A percentile compares a stretch with the other conserved stretches of the same genome.
These are phyloP conservation scores for Sinella curviseta DNA, from an alignment of 1,140 invertebrate genomes.

Conservation along the genomic window DNA sequence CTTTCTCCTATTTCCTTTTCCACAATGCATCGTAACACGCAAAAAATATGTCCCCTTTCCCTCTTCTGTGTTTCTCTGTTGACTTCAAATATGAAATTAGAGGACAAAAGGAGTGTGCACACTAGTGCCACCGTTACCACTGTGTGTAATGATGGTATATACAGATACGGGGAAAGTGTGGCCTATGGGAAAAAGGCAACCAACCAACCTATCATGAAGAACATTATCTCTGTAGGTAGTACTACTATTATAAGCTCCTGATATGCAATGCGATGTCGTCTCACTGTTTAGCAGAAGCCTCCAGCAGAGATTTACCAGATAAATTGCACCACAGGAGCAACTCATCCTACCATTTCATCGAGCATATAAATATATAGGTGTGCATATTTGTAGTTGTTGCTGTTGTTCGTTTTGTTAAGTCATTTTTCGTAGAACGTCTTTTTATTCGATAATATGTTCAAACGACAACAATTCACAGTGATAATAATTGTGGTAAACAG, in stretches of 20 bases:
- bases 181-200: background rate
- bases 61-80: background rate
- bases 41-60: background rate
- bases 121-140: background rate
- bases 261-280: background rate
- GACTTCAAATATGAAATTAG: background rate
- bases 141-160: too few species aligned
- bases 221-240: background rate
- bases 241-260: background rate
- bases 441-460: too few species aligned
- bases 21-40: background rate
- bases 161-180: too few species aligned
- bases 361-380: background rate
- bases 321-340: constrained; percentile 20
- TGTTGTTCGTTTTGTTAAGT: background rate
- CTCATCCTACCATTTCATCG: constrained; percentile 13
- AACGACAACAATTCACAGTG: too few species aligned
- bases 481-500: too few species aligned
- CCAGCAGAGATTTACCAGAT: constrained; percentile 18
- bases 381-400: background rate
- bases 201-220: background rate
- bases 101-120: background rate
- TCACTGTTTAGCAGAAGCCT: background rate
- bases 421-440: too few species aligned
- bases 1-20: background rate